These are phyloP conservation scores for Cliona cf. orientalis DNA, from an alignment of 37 sponge, comb jelly and placozoan species.

Conservation along the genomic window DNA sequence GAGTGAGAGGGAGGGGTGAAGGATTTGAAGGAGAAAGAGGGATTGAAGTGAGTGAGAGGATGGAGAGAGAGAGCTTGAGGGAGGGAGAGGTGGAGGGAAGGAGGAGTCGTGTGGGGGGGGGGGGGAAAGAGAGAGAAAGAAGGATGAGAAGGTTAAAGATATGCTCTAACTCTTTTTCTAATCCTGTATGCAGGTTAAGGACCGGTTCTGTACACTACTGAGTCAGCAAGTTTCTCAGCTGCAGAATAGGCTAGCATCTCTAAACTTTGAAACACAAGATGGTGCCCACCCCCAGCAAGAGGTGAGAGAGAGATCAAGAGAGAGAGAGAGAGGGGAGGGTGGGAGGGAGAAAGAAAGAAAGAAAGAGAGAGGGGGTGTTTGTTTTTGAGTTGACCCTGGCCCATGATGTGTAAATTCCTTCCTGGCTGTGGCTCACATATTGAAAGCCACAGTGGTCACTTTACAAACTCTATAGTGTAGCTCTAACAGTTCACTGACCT, in stretches of 20 bases:
- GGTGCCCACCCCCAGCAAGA: too few relatives aligned
- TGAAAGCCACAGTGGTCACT: too few relatives aligned
- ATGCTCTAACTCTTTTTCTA: background rate
- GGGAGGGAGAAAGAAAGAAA: background rate
- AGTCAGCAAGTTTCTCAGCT: constrained; percentile 53
- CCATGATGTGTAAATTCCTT: too few relatives aligned
- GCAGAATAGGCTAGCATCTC: constrained; percentile 29
- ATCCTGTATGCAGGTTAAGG: constrained; percentile 44
- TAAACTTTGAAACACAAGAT: too few relatives aligned
- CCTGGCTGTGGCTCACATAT: too few relatives aligned
- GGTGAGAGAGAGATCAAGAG: background rate
- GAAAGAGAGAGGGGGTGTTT: background rate
- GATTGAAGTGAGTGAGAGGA: background rate
- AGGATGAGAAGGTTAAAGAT: background rate
- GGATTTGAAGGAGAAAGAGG: background rate
- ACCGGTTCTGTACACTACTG: constrained; percentile 53
- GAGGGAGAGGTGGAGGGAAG: background rate
- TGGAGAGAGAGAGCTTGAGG: background rate
- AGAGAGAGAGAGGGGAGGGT: background rate
- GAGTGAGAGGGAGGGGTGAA: background rate
- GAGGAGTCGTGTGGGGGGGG: background rate
- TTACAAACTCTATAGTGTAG: too few relatives aligned
- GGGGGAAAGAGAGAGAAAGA: background rate
- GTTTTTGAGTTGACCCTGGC: too few relatives aligned
- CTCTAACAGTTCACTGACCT: too few relatives aligned